Conservation (phyloP, 2,888 invertebrate genomes). For the Choreutis nemorana region DNA sequence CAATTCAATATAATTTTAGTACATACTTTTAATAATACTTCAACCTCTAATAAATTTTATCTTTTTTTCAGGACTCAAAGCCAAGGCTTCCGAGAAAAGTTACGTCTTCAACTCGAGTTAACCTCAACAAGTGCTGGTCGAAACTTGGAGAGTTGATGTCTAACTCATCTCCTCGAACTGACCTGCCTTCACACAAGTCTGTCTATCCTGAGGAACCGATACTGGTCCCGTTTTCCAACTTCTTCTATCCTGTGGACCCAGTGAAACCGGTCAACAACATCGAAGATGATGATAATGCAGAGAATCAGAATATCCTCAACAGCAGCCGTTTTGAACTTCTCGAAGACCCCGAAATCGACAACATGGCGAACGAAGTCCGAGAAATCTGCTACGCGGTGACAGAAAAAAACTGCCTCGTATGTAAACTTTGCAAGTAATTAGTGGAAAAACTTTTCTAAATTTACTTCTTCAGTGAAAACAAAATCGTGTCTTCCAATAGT, state of each 20-base stretch:
- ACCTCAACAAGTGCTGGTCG: conserved; percentile 72
- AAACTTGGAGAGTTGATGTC: conserved; percentile 67
- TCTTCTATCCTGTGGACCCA: conserved; percentile 47
- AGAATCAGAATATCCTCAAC: conserved; percentile 53
- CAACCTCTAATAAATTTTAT: conserved; percentile 4
- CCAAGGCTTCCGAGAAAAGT: conserved; percentile 66
- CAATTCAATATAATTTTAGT: background rate
- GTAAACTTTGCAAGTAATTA: conserved; percentile 49
- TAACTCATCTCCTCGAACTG: conserved; percentile 44
- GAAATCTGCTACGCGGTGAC: conserved; percentile 59
- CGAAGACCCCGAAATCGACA: conserved; percentile 58
- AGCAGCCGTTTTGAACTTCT: conserved; percentile 45
- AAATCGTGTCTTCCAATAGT: conserved; percentile 65
- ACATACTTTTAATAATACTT: background rate
- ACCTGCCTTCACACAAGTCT: conserved; percentile 59
- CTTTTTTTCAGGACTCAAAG: conserved; percentile 56
- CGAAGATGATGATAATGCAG: conserved; percentile 51
- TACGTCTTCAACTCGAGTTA: conserved; percentile 65
- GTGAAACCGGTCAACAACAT: conserved; percentile 40
- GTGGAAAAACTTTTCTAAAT: conserved; percentile 17
- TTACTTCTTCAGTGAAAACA: conserved; percentile 47
- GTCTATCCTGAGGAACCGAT: conserved; percentile 49
- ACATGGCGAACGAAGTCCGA: conserved; percentile 65
- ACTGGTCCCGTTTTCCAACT: conserved; percentile 45
- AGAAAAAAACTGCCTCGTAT: conserved; percentile 45